Evolutionary conservation across 2,888 invertebrate species (phyloP), one percentile per base, ranked within the genome.

Genomic region (Galerucella nymphaeae): DNA sequence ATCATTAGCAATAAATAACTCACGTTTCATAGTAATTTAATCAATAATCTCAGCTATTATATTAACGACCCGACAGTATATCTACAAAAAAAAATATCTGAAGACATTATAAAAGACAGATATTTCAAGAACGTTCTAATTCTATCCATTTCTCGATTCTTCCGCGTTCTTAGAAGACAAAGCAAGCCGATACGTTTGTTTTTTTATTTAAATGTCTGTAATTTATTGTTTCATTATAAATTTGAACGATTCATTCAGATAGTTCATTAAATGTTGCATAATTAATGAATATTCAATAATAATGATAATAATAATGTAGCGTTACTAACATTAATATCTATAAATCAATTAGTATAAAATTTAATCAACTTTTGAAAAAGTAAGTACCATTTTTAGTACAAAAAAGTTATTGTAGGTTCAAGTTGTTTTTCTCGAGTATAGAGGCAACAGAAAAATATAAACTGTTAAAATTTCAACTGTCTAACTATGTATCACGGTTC

Each of bases 111-210:
- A 30, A 23, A 61, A 38, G 67, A 55, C 48, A 65, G 50, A 63
- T 55, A 69, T 73, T 62, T 55, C 73, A 73, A 73, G 73, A 69
- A 61, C 69, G 66, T 59, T 58, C 61, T 61, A 61, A 14, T 8
- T 61, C n/a, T 38, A 61, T 61, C 30, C 38, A 41, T 61, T 61
- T 41, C 61, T 61, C n/a, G 61, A 13, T 61, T 48, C 62, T 73
- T 66, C 73, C 73, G 73, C 73, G 66, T 73, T 73, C 73, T 48
- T 55, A 14, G 30, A 59, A 68, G 18, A 23, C 57, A 18, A 16
- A 50, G n/a, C 8, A 50, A 50, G n/a, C 14, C 8, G n/a, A 50
- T n/a, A 6, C n/a, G n/a, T 16, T 50, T 50, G 2, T 50, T 13
- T 50, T 50, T 16, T 14, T 6, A 5, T 16, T n/a, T 50, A 8